Evolutionary conservation across 2,888 invertebrate genomes (phyloP), one percentile per base, ranked within the genome.

Genomic region (Drosophila parthenogenetica): DNA sequence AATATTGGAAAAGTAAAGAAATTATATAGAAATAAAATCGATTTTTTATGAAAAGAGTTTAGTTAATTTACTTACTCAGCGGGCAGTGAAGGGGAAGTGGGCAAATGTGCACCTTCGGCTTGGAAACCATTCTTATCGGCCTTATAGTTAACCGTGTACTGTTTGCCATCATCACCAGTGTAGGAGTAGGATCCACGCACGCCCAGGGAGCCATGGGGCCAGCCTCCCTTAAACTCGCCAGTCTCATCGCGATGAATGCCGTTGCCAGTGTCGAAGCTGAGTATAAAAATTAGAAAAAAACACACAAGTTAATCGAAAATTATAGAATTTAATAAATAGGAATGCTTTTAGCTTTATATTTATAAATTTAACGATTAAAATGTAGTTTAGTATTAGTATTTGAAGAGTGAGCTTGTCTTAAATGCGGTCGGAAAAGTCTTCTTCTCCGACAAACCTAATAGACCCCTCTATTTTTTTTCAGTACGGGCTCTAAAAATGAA

Each of bases 121-220:
- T 95, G 94, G 92, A 96, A 96, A 63, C 96, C 96, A 88, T 95
- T 95, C 79, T 95, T 95, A 90, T 96, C 96, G 58, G 96, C 96
- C 62, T 95, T 93, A 89, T 96, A 96, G 80, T 94, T 93, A 4
- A 94, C 94, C 14, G 94, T 94, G 72, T 94, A 94, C 14, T 93
- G 93, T 79, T 94, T 93, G 43, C 94, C 94, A 88, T 94, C 93
- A 79, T 94, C 94, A 11, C 94, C 94, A 10, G 94, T 93, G 79
- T 94, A 94, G 5, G 94, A 94, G 84, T 94, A 94, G 19, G 94
- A 94, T 60, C 94, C 94, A 82, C 94, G 93, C 5, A 94, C 94
- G 4, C 94, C 93, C 90, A 94, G 93, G 73, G 94, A 94, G 65
- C 94, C 93, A 77, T 94, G 93, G 16, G 94, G 94, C 86, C 93